phyloP scores from a whole-genome alignment of 2,888 invertebrate species.

The Elysia crispata region DNA sequence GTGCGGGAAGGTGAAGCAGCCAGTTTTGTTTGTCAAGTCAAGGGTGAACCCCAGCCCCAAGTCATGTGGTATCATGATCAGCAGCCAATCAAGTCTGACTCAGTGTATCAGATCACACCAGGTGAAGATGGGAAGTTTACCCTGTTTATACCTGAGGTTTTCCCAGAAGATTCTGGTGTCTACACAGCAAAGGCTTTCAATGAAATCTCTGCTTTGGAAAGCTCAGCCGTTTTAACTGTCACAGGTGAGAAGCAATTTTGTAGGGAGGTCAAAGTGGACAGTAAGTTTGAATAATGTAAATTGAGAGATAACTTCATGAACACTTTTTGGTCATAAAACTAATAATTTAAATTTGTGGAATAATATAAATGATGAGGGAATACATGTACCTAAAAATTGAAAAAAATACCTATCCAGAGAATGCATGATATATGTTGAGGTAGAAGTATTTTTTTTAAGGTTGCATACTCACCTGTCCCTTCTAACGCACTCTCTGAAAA shows the following conservation, averaged over 20 bases:
- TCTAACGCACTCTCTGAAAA: slow-evolving; percentile 16
- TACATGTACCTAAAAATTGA: too few relatives aligned
- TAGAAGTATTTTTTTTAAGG: too few relatives aligned
- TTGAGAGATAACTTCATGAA: too few relatives aligned
- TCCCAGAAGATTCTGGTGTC: slow-evolving; percentile 85
- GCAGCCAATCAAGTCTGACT: slow-evolving; percentile 80
- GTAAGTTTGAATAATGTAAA: too few relatives aligned
- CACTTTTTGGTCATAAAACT: too few relatives aligned
- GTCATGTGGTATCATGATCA: slow-evolving; percentile 91
- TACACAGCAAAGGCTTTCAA: slow-evolving; percentile 88
- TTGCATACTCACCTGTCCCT: too few relatives aligned
- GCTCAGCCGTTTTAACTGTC: slow-evolving; percentile 87
- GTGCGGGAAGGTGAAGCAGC: slow-evolving; percentile 72
- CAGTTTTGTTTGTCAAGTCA: slow-evolving; percentile 73
- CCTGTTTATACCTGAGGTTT: slow-evolving; percentile 83
- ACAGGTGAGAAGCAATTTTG: slow-evolving; percentile 61
- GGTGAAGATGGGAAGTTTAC: slow-evolving; percentile 73
- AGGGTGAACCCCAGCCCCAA: slow-evolving; percentile 76
- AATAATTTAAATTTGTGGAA: too few relatives aligned
- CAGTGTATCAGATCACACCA: slow-evolving; percentile 81
- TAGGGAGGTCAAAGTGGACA: too few relatives aligned
- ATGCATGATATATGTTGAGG: too few relatives aligned
- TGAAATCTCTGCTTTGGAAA: slow-evolving; percentile 85
- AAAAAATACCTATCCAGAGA: too few relatives aligned
- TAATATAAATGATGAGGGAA: too few relatives aligned